These are phyloP conservation scores for Brachionus manjavacas DNA, from an alignment of 1,140 invertebrate species.

Conservation along the genomic window DNA sequence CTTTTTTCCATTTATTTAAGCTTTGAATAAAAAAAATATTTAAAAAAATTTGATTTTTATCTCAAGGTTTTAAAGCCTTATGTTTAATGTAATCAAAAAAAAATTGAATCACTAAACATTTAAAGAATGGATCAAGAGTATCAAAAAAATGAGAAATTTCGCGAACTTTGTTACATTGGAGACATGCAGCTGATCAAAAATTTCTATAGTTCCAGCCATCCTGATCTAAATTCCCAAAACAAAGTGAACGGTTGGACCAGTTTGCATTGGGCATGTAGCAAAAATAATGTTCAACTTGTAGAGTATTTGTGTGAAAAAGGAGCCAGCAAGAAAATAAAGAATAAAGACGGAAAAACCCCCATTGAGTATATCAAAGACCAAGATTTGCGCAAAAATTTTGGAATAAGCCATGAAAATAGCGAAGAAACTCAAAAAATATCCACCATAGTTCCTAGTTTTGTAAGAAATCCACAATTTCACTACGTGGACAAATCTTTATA, in stretches of 20 bases:
- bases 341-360: neutral
- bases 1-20: constrained; percentile 29
- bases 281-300: neutral
- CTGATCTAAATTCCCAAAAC: constrained; percentile 35
- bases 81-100: neutral
- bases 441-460: neutral
- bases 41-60: constrained; percentile 1
- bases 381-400: neutral
- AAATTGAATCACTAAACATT: neutral
- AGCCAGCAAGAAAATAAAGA: neutral
- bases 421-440: neutral
- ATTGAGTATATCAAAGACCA: neutral
- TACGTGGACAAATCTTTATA: neutral
- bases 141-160: constrained; percentile 31
- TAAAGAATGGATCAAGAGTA: constrained; percentile 4
- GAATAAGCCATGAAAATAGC: neutral
- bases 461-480: constrained; percentile 33
- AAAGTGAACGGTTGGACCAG: constrained; percentile 36
- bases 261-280: constrained; percentile 36
- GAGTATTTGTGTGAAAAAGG: neutral
- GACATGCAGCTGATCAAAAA: constrained; percentile 16
- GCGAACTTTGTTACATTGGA: constrained; percentile 38
- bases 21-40: neutral
- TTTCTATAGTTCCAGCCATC: neutral
- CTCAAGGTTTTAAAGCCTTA: constrained; percentile 23